Evolutionary conservation across 2,113 vertebrate genomes (phyloP), one percentile per base, ranked within the genome.

Genomic region (Datnioides undecimradiatus): DNA sequence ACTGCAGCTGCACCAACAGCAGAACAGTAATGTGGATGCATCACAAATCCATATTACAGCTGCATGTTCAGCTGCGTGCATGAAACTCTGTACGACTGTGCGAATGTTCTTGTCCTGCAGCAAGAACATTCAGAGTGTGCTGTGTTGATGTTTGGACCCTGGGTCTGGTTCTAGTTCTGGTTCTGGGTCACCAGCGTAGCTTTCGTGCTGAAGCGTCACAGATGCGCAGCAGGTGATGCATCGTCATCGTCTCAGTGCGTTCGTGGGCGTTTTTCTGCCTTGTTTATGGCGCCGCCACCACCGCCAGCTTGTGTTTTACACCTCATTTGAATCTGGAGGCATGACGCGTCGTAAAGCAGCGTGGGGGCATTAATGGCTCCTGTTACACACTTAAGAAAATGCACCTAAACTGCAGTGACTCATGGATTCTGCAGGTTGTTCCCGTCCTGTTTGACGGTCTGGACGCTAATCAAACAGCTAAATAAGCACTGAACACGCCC

Each of bases 241-340:
- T 80, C 43, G 36, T 36, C 36, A n/a, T 80, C 8, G 3, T n/a
- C 34, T 52, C 45, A 11, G 16, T 12, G 45, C 27, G 10, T n/a
- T n/a, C n/a, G 5, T 6, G 4, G 21, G 38, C 45, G n/a, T 62
- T 72, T 76, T 69, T 69, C 57, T 73, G 71, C 65, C 60, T 74
- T 58, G 17, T 80, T 91, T 82, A 60, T 60, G 68, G 80, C 57
- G 67, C 57, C 48, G 19, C 31, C 7, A 54, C 27, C 13, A 10
- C 68, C 57, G 66, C 77, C 3, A 27, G 68, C 68, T 78, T 48
- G n/a, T 46, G 71, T 87, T 85, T 88, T 76, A 89, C 88, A 80
- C 80, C 85, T 90, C 84, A 77, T 90, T 89, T 84, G 43, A 82
- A 88, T 87, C 49, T 71, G 60, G 66, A 81, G 71, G 72, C 83